Evolutionary conservation across 2,113 vertebrate species (phyloP), one percentile per base, ranked within the genome.

Genomic region (Microcebus murinus): DNA sequence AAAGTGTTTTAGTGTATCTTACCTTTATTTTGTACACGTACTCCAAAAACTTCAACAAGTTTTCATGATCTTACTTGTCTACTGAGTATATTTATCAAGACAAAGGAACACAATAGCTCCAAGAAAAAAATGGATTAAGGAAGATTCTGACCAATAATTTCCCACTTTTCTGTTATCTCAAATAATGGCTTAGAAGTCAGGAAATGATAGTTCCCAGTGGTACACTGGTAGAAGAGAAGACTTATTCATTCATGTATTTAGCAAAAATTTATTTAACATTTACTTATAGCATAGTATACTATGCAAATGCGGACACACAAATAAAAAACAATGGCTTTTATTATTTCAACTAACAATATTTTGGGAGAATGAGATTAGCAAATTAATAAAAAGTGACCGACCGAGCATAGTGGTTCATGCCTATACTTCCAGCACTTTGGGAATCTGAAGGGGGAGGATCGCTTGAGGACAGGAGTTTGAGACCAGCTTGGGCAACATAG

Each of bases 71-170:
- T 83, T 52, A 95, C 0, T 61, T 82, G 11, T 70, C 45, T 79
- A 59, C 11, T 73, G 48, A 73, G 29, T 74, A 73, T 84, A 83
- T 79, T 84, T 74, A 76, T 71, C 48, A 80, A 52, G 55, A 97
- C 42, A 91, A 95, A 80, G 71, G 55, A 79, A 85, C 65, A 92
- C 23, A n/a, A 34, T 29, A 45, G 8, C 29, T 81, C 52, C 61
- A 59, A 80, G 48, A 57, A 45, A 57, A 68, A 90, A 84, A 27
- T 77, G n/a, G 20, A 91, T 65, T 83, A 59, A 82, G 31, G 15
- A 90, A 83, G 50, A 91, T 36, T 84, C 57, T 80, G 27, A 83
- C 27, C 31, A 71, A 70, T 76, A 83, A 71, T 71, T 95, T 91
- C 77, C 71, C 80, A 71, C 31, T 76, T 82, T 74, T 93, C 52